phyloP scores from a whole-genome alignment of 2,113 vertebrate species.

The Actenoides hombroni region DNA sequence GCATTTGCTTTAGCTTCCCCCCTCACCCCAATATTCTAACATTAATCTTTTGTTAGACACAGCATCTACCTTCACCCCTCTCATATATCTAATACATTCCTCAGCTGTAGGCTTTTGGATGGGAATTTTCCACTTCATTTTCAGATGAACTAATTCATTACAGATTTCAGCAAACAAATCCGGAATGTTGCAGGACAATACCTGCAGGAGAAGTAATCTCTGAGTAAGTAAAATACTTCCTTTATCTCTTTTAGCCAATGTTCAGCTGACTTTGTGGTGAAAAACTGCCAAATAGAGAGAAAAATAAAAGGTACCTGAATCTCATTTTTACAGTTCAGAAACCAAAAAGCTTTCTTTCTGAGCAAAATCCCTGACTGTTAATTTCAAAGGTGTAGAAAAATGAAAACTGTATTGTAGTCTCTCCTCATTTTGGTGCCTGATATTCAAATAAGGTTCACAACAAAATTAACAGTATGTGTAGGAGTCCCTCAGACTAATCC shows the following conservation, averaged over 20 bases:
- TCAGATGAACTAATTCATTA: background rate
- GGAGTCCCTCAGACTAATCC: background rate
- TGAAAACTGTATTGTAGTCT: background rate
- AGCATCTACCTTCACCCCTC: background rate
- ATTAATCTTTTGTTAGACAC: constrained; percentile 31
- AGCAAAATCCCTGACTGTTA: background rate
- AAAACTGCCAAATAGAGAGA: background rate
- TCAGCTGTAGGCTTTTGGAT: background rate
- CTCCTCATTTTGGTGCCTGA: background rate
- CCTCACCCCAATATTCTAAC: background rate
- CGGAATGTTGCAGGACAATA: background rate
- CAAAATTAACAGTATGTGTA: background rate
- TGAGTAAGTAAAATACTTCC: background rate
- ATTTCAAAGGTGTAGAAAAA: rapidly evolving
- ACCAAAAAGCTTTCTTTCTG: background rate
- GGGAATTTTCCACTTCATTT: constrained; percentile 10
- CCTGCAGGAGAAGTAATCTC: background rate
- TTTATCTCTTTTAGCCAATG: background rate
- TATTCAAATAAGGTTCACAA: background rate
- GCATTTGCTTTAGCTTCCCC: background rate
- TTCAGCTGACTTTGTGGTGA: background rate
- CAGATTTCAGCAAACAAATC: constrained; percentile 7
- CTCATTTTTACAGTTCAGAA: background rate
- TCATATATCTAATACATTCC: background rate
- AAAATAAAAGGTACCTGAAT: background rate